Conservation (phyloP, 2,797 vertebrate genomes). For the Crocodylus rhombifer region DNA sequence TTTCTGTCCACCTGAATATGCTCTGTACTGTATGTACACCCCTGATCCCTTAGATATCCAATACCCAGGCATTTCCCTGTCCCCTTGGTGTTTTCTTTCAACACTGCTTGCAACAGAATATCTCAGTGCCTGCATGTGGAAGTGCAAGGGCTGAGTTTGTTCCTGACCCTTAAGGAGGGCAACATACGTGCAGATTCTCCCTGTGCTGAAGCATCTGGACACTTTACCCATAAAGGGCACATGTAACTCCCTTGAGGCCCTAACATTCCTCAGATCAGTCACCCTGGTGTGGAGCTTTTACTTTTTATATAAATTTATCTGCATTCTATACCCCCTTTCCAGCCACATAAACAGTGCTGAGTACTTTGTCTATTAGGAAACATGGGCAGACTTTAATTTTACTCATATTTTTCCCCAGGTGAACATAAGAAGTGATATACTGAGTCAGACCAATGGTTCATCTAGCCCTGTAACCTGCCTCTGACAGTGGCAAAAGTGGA, state of each 20-base stretch:
- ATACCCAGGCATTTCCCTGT: not conserved
- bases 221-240: not conserved
- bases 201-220: not conserved
- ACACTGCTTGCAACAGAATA: fast-evolving
- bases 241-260: not conserved
- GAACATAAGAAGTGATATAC: not conserved
- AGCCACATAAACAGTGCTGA: not conserved
- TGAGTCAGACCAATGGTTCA: too few species aligned
- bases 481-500: too few species aligned
- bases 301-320: too few species aligned
- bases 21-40: fast-evolving
- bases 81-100: not conserved
- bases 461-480: too few species aligned
- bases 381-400: not conserved
- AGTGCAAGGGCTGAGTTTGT: not conserved
- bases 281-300: not conserved
- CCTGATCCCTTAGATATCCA: too few species aligned
- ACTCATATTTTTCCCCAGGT: not conserved
- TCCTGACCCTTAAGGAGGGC: not conserved
- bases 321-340: not conserved
- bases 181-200: not conserved
- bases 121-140: fast-evolving
- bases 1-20: too few species aligned
- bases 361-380: not conserved
- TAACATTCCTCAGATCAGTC: not conserved